Evolutionary conservation across 2,888 invertebrate species (phyloP).

Genomic region (Drosophila neutralis): DNA sequence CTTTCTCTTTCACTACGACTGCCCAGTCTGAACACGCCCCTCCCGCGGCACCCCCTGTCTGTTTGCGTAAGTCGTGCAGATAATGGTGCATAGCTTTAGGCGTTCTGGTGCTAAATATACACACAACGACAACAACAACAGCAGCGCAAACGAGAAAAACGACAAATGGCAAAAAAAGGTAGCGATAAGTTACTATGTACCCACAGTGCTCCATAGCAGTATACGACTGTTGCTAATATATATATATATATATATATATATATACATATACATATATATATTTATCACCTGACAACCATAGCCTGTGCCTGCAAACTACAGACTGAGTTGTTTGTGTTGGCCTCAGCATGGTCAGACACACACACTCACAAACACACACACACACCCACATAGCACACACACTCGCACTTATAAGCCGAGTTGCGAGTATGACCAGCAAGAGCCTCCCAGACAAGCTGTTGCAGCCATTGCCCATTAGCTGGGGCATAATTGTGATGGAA

Average conservation of each 20-base stretch:
- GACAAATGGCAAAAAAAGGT: constrained; percentile 21
- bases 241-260: background rate
- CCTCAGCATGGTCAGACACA: constrained; percentile 7
- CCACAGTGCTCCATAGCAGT: constrained; percentile 7
- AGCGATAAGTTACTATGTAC: constrained; percentile 29
- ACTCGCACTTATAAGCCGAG: background rate
- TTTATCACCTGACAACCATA: constrained; percentile 26
- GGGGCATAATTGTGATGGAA: constrained; percentile 18
- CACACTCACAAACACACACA: constrained; percentile 5
- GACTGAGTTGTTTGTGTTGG: constrained; percentile 9
- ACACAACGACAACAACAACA: constrained; percentile 25
- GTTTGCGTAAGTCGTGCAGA: constrained; percentile 59
- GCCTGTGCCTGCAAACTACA: constrained; percentile 1
- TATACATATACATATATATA: background rate
- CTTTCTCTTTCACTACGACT: constrained; percentile 6
- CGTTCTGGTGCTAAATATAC: constrained; percentile 58
- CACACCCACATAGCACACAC: background rate
- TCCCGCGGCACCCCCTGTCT: constrained; percentile 12
- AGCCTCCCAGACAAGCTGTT: constrained; percentile 16
- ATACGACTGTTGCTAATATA: constrained; percentile 12
- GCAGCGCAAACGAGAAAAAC: constrained; percentile 7
- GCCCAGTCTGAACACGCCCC: constrained; percentile 15
- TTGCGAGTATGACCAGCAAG: constrained; percentile 5
- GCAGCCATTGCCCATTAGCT: constrained; percentile 26
- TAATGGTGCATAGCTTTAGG: constrained; percentile 67